Evolutionary conservation across 2,113 vertebrate genomes (phyloP).

Genomic region (Callopanchax toddi): DNA sequence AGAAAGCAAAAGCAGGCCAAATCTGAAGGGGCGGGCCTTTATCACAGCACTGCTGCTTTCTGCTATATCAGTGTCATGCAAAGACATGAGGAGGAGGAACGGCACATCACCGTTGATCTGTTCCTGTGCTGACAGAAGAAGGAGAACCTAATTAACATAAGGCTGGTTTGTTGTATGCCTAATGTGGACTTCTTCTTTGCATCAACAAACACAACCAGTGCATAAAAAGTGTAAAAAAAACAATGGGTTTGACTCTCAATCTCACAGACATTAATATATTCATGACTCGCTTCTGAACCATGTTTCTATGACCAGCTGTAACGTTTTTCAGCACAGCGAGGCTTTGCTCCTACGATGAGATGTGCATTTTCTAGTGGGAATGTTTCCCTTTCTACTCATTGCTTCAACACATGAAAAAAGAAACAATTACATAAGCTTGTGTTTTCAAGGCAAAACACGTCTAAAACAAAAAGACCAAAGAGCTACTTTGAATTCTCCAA

Average conservation of each 20-base stretch:
- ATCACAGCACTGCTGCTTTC: too few species aligned
- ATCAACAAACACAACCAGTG: background rate
- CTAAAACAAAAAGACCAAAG: constrained; percentile 26
- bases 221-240: background rate
- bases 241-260: constrained; percentile 7
- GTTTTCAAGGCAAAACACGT: constrained; percentile 41
- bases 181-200: background rate
- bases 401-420: constrained; percentile 9
- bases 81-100: too few species aligned
- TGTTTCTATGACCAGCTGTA: constrained; percentile 53
- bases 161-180: too few species aligned
- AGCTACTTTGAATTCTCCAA: constrained; percentile 22
- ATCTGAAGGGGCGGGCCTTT: too few species aligned
- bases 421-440: background rate
- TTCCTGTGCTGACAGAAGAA: too few species aligned
- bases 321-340: constrained; percentile 45
- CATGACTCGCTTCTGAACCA: constrained; percentile 53
- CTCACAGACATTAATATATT: constrained; percentile 61
- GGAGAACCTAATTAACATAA: too few species aligned
- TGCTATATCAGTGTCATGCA: too few species aligned
- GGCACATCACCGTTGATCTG: too few species aligned
- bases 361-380: constrained; percentile 22
- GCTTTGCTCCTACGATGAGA: constrained; percentile 19
- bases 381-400: constrained; percentile 18
- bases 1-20: too few species aligned